Percentiles rank a stretch among this genome's conserved stretches.
phyloP scores from a whole-genome alignment of 2,113 vertebrate species.

The Crotalus tigris region DNA sequence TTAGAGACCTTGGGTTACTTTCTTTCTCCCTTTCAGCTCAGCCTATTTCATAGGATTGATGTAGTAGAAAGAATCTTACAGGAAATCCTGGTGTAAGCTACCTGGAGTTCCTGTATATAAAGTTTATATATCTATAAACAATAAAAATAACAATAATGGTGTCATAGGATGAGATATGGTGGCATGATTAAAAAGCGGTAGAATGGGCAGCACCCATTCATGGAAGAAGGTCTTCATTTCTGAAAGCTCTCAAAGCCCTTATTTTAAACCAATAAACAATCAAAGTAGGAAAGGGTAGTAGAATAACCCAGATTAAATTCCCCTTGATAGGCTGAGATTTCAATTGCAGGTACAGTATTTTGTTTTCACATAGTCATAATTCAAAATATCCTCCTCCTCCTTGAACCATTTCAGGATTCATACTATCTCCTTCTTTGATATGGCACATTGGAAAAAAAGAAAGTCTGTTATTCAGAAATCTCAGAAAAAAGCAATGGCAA shows the following conservation, averaged over 20 bases:
- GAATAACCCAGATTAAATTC: background rate
- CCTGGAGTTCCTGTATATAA: background rate
- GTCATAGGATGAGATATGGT: background rate
- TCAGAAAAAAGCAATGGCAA: background rate
- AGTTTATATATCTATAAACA: background rate
- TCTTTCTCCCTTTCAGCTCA: background rate
- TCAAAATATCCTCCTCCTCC: background rate
- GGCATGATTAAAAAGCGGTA: background rate
- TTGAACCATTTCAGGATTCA: background rate
- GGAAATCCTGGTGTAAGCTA: background rate
- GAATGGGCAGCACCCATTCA: background rate
- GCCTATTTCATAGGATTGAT: background rate
- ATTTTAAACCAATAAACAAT: background rate
- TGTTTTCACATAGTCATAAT: background rate
- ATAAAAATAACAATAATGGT: background rate
- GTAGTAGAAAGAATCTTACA: background rate
- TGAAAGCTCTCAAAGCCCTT: background rate
- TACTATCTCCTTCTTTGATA: background rate
- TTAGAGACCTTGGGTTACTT: background rate
- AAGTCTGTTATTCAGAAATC: background rate
- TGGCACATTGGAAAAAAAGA: background rate
- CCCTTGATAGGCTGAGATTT: background rate
- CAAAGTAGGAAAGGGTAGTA: background rate
- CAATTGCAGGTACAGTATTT: background rate
- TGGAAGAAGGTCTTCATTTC: background rate